Percentiles rank a stretch among this genome's conserved stretches.
Conservation (phyloP, 2,113 vertebrate genomes). For the Bagarius yarrelli region DNA sequence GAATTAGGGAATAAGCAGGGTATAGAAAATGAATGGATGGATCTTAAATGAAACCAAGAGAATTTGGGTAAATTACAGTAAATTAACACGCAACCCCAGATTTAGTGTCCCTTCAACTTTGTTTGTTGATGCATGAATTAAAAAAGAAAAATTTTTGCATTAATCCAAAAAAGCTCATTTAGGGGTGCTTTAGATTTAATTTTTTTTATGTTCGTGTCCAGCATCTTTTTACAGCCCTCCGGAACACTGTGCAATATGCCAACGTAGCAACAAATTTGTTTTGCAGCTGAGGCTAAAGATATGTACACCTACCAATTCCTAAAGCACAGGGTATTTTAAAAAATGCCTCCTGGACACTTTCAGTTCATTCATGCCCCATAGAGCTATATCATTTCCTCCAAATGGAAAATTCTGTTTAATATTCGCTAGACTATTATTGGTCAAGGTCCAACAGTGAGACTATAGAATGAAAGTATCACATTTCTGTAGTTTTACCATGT, state of each 20-base stretch:
- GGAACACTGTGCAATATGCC: neutral
- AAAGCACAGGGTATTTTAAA: neutral
- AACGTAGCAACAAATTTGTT: neutral
- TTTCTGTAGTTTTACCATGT: neutral
- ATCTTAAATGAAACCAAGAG: no score
- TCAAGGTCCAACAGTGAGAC: neutral
- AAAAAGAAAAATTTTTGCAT: neutral
- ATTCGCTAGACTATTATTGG: neutral
- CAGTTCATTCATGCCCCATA: neutral
- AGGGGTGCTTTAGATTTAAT: neutral
- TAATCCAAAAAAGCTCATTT: neutral
- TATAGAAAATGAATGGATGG: no score
- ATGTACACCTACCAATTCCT: neutral
- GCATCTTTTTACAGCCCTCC: neutral
- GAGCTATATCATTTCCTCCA: neutral
- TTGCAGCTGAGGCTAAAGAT: conserved; percentile 1
- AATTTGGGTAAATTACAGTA: no score
- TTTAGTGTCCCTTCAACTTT: neutral
- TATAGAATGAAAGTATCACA: neutral
- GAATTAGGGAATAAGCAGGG: no score
- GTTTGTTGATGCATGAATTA: neutral
- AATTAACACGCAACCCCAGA: neutral
- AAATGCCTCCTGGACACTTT: neutral
- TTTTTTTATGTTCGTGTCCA: neutral
- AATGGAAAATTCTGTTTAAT: neutral